Evolutionary conservation across 2,888 invertebrate species (phyloP), one percentile per base, ranked within the genome.

Genomic region (Halocaridina rubra): DNA sequence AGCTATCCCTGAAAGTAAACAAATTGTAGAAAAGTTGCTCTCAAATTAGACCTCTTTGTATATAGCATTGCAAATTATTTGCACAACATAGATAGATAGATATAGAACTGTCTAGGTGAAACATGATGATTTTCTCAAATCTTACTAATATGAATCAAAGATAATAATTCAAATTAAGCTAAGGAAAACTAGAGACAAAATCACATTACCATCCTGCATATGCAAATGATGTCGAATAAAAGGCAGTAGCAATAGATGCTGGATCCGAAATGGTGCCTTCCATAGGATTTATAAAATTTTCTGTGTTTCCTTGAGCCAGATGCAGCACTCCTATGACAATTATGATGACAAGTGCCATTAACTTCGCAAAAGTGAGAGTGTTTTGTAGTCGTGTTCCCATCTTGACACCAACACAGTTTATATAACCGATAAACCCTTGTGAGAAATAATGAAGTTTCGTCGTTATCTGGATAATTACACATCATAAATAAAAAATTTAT

Each of bases 391-490:
- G 93, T 0, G 98, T 97, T 64, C 97, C 97, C 96, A 96, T 97
- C 92, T 97, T 97, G 5, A 98, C 98, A 91, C 97, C 96, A 91
- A 95, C 96, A 91, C 98, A 98, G 91, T 98, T 98, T 89, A 98
- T 95, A 57, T 95, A 95, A 0, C 97, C 97, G 81, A 98, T 92
- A 61, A 96, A 91, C 92, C 96, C 95, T 96, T n/a, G n/a, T n/a
- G n/a, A n/a, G n/a, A n/a, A n/a, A n/a, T n/a, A n/a, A n/a, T n/a
- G n/a, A n/a, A n/a, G n/a, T n/a, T n/a, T n/a, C n/a, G n/a, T n/a
- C n/a, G n/a, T n/a, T n/a, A n/a, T n/a, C n/a, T n/a, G n/a, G n/a
- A n/a, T n/a, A n/a, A n/a, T n/a, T n/a, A n/a, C n/a, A n/a, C n/a
- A n/a, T n/a, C n/a, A n/a, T n/a, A n/a, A n/a, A n/a, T n/a, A n/a